Base-by-base conservation (phyloP, 2,113 vertebrate genomes). In the Marcusenius ussheri region DNA sequence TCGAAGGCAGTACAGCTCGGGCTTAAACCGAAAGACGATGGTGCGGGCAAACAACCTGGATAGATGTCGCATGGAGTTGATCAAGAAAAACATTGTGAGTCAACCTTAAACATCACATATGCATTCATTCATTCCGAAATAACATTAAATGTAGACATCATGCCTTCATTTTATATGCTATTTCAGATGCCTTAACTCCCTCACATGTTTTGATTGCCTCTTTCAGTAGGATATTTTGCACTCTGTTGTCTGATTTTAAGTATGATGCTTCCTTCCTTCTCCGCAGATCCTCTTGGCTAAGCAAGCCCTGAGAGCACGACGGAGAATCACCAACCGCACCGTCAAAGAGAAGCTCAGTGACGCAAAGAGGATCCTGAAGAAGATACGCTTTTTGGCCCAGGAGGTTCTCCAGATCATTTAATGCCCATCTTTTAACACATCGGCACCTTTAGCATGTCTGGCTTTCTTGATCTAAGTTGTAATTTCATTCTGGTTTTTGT, bases 11-110 rank as follows among this genome's bases (percentile, higher is more conserved):
- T 98, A 97, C 87, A 96, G 94, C 88, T 91, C 94, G 0, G 93
- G 93, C 0, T 92, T 95, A 35, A 96, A 97, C 50, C 96, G 90
- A 91, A 97, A 95, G 92, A 94, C 95, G 1, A 96, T 97, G 94
- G 93, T 91, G 2, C 95, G 95, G 83, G 97, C 97, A 85, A 98
- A 98, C 90, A 92, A 93, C 86, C 94, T 99, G 39, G 98, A 99
- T 91, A 95, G 93, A 89, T 96, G 95, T 91, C 94, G 96, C 87
- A 96, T 51, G 45, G 97, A 96, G 66, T 96, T 96, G 46, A 94
- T 98, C 89, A 96, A 94, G 89, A 95, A 94, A 91, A 97, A 94
- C 87, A 94, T 98, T 46, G 98, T 99, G 93, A 93, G 27, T 70
- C 19, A 24, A 46, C 42, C n/a, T 45, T 56, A 58, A 84, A 42